phyloP scores from a whole-genome alignment of 2,797 vertebrate genomes.

The Channallabes apus region DNA sequence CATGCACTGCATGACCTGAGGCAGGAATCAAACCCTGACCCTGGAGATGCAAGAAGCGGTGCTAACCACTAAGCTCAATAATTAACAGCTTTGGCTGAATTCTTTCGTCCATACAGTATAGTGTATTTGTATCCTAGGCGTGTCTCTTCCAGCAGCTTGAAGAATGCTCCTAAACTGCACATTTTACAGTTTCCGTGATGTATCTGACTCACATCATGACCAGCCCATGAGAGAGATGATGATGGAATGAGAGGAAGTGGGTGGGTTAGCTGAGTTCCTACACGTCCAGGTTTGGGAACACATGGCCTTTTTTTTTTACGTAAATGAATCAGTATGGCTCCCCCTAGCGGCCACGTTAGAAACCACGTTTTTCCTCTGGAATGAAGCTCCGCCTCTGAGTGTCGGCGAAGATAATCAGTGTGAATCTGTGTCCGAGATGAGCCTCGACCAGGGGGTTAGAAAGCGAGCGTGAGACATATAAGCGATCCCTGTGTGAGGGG shows the following conservation, averaged over 20 bases:
- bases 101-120: not conserved
- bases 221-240: not conserved
- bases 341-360: slow-evolving; percentile 6
- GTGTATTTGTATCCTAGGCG: not conserved
- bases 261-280: not conserved
- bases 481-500: slow-evolving; percentile 23
- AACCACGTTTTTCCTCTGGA: slow-evolving; percentile 14
- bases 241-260: not conserved
- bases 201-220: not conserved
- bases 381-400: slow-evolving; percentile 55
- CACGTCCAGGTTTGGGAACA: not conserved
- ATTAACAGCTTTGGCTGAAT: too few species aligned
- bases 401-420: slow-evolving; percentile 43
- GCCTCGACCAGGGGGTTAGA: slow-evolving; percentile 25
- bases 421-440: slow-evolving; percentile 43
- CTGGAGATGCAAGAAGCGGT: too few species aligned
- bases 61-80: too few species aligned
- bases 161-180: not conserved
- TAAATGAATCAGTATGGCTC: not conserved
- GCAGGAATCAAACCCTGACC: too few species aligned
- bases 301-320: not conserved
- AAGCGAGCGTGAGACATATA: slow-evolving; percentile 22
- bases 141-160: not conserved
- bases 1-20: too few species aligned
- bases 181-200: not conserved